phyloP scores from a whole-genome alignment of 2,113 vertebrate genomes.

The Cacatua alba region DNA sequence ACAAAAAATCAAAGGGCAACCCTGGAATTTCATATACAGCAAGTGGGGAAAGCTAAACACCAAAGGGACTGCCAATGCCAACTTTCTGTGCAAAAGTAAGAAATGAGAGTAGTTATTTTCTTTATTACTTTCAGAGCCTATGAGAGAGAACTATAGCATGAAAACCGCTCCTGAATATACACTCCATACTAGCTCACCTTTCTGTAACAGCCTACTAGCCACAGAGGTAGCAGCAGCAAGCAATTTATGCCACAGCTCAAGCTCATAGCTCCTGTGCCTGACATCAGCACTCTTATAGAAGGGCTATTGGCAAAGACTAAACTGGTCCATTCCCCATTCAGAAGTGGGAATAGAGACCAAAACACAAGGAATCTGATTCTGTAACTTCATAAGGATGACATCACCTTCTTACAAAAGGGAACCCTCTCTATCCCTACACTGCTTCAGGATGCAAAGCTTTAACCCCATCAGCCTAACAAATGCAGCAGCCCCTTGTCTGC shows the following conservation, averaged over 20 bases:
- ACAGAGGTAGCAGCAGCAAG: background rate
- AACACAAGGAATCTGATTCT: background rate
- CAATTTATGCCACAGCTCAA: background rate
- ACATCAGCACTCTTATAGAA: background rate
- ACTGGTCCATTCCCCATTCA: background rate
- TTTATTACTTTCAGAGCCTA: background rate
- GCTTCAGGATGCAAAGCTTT: background rate
- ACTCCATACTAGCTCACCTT: background rate
- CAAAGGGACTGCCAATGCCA: background rate
- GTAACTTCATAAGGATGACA: background rate
- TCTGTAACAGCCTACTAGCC: background rate
- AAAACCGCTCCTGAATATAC: background rate
- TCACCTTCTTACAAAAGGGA: background rate
- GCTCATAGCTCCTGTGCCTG: background rate
- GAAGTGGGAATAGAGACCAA: background rate
- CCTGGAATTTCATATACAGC: background rate
- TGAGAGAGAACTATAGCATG: background rate
- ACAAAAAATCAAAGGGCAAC: background rate
- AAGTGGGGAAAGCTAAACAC: background rate
- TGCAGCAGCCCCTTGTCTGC: background rate
- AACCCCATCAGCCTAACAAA: background rate
- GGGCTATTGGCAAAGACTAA: background rate
- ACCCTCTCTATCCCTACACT: background rate
- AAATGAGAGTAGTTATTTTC: background rate
- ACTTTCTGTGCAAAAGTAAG: background rate